Percentiles rank a stretch among this genome's conserved stretches.
Evolutionary conservation across 2,113 vertebrate species (phyloP).

Genomic region (Boulengeromyrus knoepffleri): DNA sequence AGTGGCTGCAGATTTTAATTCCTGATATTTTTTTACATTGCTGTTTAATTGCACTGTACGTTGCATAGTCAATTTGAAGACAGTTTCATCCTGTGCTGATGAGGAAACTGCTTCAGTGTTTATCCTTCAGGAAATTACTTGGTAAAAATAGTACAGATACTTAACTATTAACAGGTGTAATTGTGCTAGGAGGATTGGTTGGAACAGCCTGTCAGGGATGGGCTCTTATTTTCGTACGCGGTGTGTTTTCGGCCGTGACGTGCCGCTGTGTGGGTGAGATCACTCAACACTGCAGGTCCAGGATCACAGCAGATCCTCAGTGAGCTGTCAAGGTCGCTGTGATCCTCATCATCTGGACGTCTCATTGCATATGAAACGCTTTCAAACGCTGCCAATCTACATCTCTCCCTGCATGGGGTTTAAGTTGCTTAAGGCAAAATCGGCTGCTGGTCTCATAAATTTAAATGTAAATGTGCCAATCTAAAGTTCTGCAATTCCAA

Average conservation of each 20-base stretch:
- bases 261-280: neutral
- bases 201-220: neutral
- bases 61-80: neutral
- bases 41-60: neutral
- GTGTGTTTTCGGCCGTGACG: neutral
- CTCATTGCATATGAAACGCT: neutral
- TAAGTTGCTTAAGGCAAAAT: neutral
- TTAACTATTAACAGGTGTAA: neutral
- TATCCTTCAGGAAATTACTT: neutral
- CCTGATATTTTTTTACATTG: neutral
- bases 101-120: neutral
- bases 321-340: neutral
- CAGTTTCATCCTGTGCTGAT: neutral
- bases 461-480: neutral
- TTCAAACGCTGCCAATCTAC: neutral
- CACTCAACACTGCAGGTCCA: neutral
- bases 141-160: neutral
- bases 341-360: neutral
- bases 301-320: neutral
- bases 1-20: neutral
- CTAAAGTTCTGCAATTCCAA: neutral
- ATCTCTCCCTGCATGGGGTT: neutral
- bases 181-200: neutral
- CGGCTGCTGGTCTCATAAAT: neutral
- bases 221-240: neutral